These are phyloP conservation scores for Eclectus roratus DNA, from an alignment of 2,113 vertebrate species.

Conservation along the genomic window DNA sequence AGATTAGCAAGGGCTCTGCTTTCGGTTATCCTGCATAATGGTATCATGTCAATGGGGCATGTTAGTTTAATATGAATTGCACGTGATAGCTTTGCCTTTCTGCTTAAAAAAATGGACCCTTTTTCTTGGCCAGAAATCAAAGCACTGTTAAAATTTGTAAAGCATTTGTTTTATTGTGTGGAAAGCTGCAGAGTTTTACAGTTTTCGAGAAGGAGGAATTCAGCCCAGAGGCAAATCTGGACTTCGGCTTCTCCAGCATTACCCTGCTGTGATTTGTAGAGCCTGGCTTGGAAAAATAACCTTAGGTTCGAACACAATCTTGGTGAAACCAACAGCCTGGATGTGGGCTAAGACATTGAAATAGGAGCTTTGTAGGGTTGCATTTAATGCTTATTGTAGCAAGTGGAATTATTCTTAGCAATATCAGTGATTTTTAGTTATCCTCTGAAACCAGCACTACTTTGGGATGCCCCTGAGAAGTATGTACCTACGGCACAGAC, in stretches of 20 bases:
- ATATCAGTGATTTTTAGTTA: neutral
- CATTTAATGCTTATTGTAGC: neutral
- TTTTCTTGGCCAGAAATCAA: neutral
- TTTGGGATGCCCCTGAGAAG: neutral
- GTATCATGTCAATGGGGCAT: neutral
- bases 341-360: neutral
- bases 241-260: neutral
- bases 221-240: neutral
- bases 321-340: neutral
- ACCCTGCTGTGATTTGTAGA: neutral
- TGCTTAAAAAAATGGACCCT: neutral
- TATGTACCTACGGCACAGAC: neutral
- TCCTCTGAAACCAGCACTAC: neutral
- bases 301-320: neutral
- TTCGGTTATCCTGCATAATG: neutral
- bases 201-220: neutral
- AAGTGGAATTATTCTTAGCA: neutral
- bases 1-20: slow-evolving; percentile 19
- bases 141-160: neutral
- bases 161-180: neutral
- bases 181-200: neutral
- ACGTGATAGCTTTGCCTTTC: neutral
- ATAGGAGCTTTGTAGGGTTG: neutral
- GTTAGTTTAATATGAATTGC: neutral
- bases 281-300: neutral